phyloP scores from a whole-genome alignment of 2,113 vertebrate species.

The Sturnira hondurensis region DNA sequence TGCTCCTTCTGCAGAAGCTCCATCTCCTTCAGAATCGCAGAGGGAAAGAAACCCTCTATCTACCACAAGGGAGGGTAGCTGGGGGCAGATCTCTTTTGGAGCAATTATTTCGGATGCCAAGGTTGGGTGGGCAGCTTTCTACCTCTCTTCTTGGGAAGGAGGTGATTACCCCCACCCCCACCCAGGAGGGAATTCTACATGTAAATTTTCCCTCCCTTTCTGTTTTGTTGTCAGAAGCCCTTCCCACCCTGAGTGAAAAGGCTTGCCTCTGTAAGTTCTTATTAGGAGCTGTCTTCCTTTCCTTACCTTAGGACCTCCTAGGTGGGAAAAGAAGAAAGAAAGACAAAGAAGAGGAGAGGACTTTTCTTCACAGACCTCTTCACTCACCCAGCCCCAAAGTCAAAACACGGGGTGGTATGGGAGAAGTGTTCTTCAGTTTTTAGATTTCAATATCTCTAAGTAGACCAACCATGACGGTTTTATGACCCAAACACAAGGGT shows the following conservation, averaged over 20 bases:
- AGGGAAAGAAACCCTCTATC: not conserved
- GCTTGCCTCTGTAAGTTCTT: not conserved
- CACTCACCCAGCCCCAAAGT: not conserved
- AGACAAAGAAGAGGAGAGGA: not conserved
- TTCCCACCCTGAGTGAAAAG: not conserved
- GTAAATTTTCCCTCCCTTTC: not conserved
- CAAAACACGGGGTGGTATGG: not conserved
- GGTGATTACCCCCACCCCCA: rapidly evolving
- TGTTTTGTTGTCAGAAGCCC: not conserved
- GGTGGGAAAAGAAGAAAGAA: not conserved
- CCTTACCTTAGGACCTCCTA: not conserved
- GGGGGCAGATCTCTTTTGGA: not conserved
- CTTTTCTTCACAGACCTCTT: not conserved
- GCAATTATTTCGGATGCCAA: not conserved
- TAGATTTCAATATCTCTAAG: conserved; percentile 37
- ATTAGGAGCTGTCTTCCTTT: not conserved
- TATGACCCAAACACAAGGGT: conserved; percentile 19
- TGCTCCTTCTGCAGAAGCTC: not conserved
- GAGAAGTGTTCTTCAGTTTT: not conserved
- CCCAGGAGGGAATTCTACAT: not conserved
- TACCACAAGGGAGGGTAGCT: not conserved
- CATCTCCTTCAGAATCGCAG: not conserved
- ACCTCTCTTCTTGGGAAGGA: not conserved
- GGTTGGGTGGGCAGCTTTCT: not conserved
- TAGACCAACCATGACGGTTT: conserved; percentile 19